These are phyloP conservation scores for Phallusia fumigata DNA, from an alignment of 23 tunicate species.

Conservation along the genomic window DNA sequence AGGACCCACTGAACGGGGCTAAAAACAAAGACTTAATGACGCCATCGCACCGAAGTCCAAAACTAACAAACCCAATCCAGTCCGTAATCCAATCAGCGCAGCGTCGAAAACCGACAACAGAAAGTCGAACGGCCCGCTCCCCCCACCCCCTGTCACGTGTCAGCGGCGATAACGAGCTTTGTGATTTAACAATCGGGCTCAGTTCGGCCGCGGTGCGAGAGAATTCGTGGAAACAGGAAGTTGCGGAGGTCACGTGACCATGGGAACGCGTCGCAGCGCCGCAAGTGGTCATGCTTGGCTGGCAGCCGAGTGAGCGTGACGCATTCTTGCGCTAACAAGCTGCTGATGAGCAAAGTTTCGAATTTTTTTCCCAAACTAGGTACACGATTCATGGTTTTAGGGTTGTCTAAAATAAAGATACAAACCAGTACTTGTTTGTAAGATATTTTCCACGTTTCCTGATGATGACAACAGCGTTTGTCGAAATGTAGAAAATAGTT, in stretches of 20 bases:
- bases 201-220: too few species aligned
- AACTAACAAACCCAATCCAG: too few species aligned
- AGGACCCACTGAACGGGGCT: too few species aligned
- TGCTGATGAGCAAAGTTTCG: not conserved
- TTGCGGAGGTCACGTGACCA: constrained; percentile 11
- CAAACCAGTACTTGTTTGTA: too few species aligned
- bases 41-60: too few species aligned
- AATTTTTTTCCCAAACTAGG: too few species aligned
- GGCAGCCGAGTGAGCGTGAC: constrained; percentile 4
- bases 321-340: constrained; percentile 9
- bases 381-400: too few species aligned
- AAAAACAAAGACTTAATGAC: too few species aligned
- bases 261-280: constrained; percentile 17
- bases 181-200: constrained; percentile 6
- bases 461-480: too few species aligned
- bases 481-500: too few species aligned
- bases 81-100: not conserved
- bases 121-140: not conserved
- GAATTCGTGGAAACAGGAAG: not conserved
- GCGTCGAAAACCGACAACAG: not conserved
- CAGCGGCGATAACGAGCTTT: constrained; percentile 14
- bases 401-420: too few species aligned
- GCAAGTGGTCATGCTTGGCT: constrained; percentile 17
- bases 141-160: not conserved
- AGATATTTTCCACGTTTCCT: too few species aligned